Evolutionary conservation across 2,113 vertebrate genomes (phyloP).

Genomic region (Phalacrocorax brasilianus): DNA sequence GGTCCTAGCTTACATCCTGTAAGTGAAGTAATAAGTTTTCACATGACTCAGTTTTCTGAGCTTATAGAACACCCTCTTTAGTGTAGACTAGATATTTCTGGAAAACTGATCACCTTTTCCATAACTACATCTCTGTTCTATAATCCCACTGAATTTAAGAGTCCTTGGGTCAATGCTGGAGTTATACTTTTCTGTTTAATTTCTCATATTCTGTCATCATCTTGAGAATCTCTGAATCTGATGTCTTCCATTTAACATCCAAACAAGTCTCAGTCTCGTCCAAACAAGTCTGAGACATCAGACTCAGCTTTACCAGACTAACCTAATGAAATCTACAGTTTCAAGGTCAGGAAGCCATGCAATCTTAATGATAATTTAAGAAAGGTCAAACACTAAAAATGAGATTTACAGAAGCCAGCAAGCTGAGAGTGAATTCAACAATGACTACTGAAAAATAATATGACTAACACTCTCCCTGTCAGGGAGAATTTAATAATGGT

Average conservation of each 20-base stretch:
- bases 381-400: background rate
- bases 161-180: background rate
- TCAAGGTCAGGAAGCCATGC: background rate
- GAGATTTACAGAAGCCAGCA: background rate
- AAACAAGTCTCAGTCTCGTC: background rate
- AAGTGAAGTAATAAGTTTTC: background rate
- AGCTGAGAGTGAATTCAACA: background rate
- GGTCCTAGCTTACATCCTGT: rapidly evolving
- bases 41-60: background rate
- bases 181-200: background rate
- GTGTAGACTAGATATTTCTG: background rate
- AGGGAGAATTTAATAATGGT: background rate
- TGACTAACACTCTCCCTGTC: background rate
- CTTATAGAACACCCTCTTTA: background rate
- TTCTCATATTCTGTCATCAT: background rate
- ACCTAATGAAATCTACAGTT: background rate
- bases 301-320: background rate
- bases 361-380: background rate
- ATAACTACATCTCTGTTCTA: background rate
- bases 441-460: background rate
- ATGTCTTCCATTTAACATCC: background rate
- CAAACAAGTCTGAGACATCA: background rate
- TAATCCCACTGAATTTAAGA: background rate
- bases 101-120: background rate
- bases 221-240: background rate